These are phyloP conservation scores for Drosophila helvetica DNA, from an alignment of 2,888 invertebrate genomes.

Conservation along the genomic window DNA sequence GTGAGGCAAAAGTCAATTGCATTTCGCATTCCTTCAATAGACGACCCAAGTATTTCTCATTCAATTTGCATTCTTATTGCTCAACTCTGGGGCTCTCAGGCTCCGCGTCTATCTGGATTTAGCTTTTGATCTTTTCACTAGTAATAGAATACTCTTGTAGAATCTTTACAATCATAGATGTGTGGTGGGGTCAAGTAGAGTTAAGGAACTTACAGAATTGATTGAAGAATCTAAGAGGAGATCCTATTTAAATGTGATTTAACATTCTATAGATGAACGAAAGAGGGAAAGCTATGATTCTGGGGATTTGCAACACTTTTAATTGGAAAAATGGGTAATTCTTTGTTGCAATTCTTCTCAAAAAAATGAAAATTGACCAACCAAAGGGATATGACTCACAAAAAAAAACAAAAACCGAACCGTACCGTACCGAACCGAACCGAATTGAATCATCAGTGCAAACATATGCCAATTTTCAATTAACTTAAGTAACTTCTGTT, in stretches of 20 bases:
- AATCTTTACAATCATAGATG: neutral
- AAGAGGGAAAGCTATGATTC: too few species aligned
- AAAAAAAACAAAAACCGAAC: neutral
- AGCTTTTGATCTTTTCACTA: neutral
- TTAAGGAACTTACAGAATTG: neutral
- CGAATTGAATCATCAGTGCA: conserved; percentile 11
- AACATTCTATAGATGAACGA: too few species aligned
- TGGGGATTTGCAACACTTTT: neutral
- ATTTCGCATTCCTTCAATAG: conserved; percentile 20
- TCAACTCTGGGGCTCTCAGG: conserved; percentile 12
- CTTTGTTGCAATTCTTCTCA: neutral
- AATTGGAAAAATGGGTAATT: neutral
- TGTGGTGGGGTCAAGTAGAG: neutral
- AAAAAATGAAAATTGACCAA: conserved; percentile 1
- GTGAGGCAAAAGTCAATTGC: conserved; percentile 32
- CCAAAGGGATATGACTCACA: conserved; percentile 19
- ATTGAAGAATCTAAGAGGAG: neutral
- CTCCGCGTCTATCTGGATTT: neutral
- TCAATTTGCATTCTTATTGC: conserved; percentile 22
- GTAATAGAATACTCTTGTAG: neutral
- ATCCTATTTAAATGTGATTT: too few species aligned
- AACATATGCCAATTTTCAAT: conserved; percentile 20
- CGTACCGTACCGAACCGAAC: too few species aligned
- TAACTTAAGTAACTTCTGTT: conserved; percentile 17
- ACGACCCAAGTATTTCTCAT: conserved; percentile 11